Evolutionary conservation across 2,113 vertebrate species (phyloP).

Genomic region (Taurulus bubalis): DNA sequence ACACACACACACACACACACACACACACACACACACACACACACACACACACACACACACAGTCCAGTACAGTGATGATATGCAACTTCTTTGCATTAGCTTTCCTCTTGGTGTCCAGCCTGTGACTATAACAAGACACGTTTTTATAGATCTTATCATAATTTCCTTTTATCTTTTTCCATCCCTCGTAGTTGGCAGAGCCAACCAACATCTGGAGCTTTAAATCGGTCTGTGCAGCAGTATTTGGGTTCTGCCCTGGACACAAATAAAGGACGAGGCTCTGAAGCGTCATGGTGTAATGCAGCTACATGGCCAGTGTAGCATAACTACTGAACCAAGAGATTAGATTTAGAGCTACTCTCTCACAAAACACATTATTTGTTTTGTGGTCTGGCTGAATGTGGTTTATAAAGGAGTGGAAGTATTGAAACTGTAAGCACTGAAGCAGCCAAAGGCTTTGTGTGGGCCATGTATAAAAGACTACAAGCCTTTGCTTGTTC

Average conservation of each 20-base stretch:
- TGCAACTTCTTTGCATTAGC: slow-evolving; percentile 24
- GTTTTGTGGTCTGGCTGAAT: slow-evolving; percentile 38
- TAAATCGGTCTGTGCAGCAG: slow-evolving; percentile 40
- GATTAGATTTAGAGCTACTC: slow-evolving; percentile 55
- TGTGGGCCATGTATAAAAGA: slow-evolving; percentile 25
- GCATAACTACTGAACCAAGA: slow-evolving; percentile 62
- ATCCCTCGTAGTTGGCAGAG: slow-evolving; percentile 37
- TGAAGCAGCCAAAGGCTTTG: slow-evolving; percentile 40
- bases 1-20: no score
- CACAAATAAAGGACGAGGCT: slow-evolving; percentile 7
- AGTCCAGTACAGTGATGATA: slow-evolving; percentile 47
- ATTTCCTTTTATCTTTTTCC: slow-evolving; percentile 48
- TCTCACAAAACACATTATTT: slow-evolving; percentile 56
- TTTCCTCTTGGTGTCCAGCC: slow-evolving; percentile 25
- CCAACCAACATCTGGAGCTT: slow-evolving; percentile 40
- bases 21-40: slow-evolving; percentile 32
- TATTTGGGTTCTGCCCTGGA: slow-evolving; percentile 24
- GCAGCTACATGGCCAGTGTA: slow-evolving; percentile 45
- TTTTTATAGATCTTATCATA: slow-evolving; percentile 46
- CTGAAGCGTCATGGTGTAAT: slow-evolving; percentile 39
- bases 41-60: slow-evolving; percentile 19
- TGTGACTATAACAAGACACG: slow-evolving; percentile 12
- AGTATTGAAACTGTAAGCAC: slow-evolving; percentile 10
- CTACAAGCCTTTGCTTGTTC: slow-evolving; percentile 37
- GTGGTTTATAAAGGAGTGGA: slow-evolving; percentile 44